Conservation (phyloP, 2,797 vertebrate genomes). For the Crocodylus rhombifer region DNA sequence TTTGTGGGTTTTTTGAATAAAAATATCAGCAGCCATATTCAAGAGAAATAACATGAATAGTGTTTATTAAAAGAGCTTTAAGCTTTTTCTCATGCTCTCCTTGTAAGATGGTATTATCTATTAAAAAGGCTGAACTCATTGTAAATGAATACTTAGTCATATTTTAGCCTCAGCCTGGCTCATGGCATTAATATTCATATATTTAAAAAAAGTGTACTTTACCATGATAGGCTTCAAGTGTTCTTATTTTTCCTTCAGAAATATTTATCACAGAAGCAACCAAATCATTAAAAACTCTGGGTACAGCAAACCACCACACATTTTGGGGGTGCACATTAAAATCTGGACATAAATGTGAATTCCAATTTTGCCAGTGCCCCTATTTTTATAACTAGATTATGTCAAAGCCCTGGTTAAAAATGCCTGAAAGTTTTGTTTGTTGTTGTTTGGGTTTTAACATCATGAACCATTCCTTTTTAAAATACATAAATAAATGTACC, state of each 20-base stretch:
- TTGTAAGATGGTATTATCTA: background rate
- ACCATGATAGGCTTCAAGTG: background rate
- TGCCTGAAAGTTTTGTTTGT: no score
- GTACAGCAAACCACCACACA: background rate
- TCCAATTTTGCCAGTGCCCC: background rate
- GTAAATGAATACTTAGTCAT: background rate
- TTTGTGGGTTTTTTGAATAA: background rate
- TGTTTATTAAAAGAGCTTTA: background rate
- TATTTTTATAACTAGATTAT: background rate
- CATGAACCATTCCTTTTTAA: background rate
- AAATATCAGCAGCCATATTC: background rate
- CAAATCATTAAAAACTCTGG: background rate
- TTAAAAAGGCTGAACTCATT: background rate
- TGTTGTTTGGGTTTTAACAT: background rate
- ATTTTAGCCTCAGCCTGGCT: background rate
- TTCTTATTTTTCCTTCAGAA: background rate
- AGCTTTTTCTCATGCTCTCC: background rate
- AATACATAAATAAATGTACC: background rate
- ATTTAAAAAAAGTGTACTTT: background rate
- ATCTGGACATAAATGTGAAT: background rate
- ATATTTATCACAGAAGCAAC: background rate
- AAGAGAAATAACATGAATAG: background rate
- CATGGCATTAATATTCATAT: background rate
- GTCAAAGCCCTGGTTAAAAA: background rate
- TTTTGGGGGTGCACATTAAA: background rate